phyloP scores from a whole-genome alignment of 2,888 invertebrate species.

The Morpho deidamia region DNA sequence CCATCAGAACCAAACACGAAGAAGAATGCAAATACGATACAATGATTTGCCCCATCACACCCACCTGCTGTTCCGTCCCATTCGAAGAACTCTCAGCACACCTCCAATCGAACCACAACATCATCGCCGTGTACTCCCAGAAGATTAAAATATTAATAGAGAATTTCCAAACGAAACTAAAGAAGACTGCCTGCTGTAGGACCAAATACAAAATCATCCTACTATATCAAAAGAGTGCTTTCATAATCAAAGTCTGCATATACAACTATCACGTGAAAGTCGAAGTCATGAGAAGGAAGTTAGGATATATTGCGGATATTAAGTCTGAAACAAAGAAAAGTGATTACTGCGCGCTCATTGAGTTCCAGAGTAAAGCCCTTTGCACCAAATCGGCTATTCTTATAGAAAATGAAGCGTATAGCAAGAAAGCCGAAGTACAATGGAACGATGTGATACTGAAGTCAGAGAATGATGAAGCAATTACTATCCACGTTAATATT shows the following conservation, averaged over 20 bases:
- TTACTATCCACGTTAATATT: conserved; percentile 70
- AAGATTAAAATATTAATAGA: conserved; percentile 72
- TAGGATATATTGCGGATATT: conserved; percentile 59
- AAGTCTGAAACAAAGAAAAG: conserved; percentile 63
- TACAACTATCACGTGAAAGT: conserved; percentile 71
- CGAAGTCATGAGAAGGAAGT: conserved; percentile 66
- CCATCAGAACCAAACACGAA: conserved; percentile 61
- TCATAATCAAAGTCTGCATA: conserved; percentile 71
- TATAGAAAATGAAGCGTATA: conserved; percentile 67
- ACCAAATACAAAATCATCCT: conserved; percentile 71
- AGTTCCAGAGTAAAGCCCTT: conserved; percentile 68
- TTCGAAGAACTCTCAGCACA: conserved; percentile 66
- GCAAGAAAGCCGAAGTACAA: conserved; percentile 70
- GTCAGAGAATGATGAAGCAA: conserved; percentile 66
- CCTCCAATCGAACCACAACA: conserved; percentile 59
- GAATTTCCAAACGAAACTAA: conserved; percentile 69
- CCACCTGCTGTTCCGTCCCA: conserved; percentile 61
- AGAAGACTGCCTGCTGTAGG: conserved; percentile 68
- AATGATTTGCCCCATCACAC: conserved; percentile 66
- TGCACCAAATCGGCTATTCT: conserved; percentile 65
- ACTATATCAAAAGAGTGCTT: conserved; percentile 67
- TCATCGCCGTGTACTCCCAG: conserved; percentile 69
- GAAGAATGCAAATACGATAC: conserved; percentile 68
- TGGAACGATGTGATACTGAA: conserved; percentile 69
- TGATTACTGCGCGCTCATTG: conserved; percentile 65